Percentiles rank a stretch among this genome's conserved stretches.
These are phyloP conservation scores for Ptychoptera albimana DNA, from an alignment of 2,888 invertebrate species.

Conservation along the genomic window DNA sequence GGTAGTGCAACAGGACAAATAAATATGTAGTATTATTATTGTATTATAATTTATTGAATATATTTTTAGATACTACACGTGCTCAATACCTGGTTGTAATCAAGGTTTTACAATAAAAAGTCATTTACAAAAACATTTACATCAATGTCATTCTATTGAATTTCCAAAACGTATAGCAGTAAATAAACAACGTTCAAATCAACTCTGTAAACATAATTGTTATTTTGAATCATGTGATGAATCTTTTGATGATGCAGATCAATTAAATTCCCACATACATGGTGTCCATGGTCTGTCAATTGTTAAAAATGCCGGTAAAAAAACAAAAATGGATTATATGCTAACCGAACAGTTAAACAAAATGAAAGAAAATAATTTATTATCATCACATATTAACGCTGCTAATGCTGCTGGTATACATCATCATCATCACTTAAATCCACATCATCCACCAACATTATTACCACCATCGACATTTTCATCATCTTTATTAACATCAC, in stretches of 20 bases:
- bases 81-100: conserved; percentile 28
- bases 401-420: no score
- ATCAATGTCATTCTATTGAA: conserved; percentile 24
- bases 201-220: conserved; percentile 22
- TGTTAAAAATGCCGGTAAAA: conserved; percentile 5
- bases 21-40: no score
- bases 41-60: not conserved
- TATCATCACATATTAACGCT: no score
- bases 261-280: conserved; percentile 4
- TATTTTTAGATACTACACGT: conserved; percentile 22
- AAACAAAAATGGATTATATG: conserved; percentile 6
- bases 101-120: conserved; percentile 31
- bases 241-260: conserved; percentile 4
- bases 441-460: no score
- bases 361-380: conserved; percentile 3
- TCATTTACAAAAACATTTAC: conserved; percentile 30
- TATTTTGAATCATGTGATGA: conserved; percentile 8
- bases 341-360: conserved; percentile 5
- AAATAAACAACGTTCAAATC: conserved; percentile 15
- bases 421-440: no score
- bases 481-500: conserved; percentile 1
- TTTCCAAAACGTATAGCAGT: conserved; percentile 4
- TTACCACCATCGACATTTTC: no score
- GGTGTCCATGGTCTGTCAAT: conserved; percentile 6
- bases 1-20: conserved; percentile 12